These are phyloP conservation scores for Dione juno DNA, from an alignment of 2,888 invertebrate species.

Conservation along the genomic window DNA sequence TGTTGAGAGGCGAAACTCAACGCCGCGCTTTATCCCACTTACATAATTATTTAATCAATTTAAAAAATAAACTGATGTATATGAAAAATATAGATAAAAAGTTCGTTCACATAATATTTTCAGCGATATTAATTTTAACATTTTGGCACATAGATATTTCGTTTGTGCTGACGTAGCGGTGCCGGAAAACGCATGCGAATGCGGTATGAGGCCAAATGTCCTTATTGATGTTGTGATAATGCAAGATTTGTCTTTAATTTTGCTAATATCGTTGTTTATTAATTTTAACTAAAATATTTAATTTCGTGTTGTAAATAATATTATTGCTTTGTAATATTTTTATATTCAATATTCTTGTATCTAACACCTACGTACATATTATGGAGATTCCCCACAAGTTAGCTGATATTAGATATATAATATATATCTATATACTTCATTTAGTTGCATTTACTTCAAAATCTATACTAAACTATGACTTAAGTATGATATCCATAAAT, in stretches of 20 bases:
- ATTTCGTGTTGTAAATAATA: background rate
- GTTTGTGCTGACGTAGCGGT: constrained; percentile 56
- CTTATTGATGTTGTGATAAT: constrained; percentile 29
- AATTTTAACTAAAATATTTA: background rate
- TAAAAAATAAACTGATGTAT: too few relatives aligned
- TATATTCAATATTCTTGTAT: background rate
- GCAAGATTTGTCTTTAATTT: background rate
- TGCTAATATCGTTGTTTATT: background rate
- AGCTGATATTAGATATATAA: background rate
- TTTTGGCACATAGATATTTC: constrained; percentile 59
- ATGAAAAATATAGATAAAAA: background rate
- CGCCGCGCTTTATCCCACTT: too few relatives aligned
- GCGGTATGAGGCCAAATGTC: constrained; percentile 50
- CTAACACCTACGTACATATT: background rate
- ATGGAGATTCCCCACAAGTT: background rate
- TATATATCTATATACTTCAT: background rate
- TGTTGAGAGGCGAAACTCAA: background rate
- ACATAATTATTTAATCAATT: too few relatives aligned
- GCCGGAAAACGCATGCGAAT: constrained; percentile 45
- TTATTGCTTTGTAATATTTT: background rate
- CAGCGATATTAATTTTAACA: constrained; percentile 36
- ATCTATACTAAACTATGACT: too few relatives aligned
- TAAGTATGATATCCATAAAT: too few relatives aligned
- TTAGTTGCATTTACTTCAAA: too few relatives aligned
- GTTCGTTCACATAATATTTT: background rate